Evolutionary conservation across 2,113 vertebrate genomes (phyloP).

Genomic region (Mohoua ochrocephala): DNA sequence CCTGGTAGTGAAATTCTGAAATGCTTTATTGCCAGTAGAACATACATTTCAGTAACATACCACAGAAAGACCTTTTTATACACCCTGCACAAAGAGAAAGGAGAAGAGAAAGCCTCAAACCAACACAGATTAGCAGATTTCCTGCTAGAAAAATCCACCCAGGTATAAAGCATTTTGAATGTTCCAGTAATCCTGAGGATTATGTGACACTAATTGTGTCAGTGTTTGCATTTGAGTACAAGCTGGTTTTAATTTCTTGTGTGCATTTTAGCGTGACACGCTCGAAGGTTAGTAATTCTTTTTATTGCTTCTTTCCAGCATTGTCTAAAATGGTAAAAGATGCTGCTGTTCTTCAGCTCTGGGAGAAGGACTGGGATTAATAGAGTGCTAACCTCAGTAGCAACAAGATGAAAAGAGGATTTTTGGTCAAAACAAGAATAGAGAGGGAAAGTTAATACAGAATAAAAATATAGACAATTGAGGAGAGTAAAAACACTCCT

Average conservation of each 20-base stretch:
- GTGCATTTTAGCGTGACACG: not conserved
- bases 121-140: not conserved
- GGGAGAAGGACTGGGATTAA: not conserved
- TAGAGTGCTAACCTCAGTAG: not conserved
- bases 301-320: not conserved
- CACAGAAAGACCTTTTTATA: not conserved
- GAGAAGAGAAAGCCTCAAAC: not conserved
- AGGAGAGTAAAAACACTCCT: not conserved
- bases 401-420: not conserved
- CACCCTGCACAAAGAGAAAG: not conserved
- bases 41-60: not conserved
- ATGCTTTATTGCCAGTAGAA: not conserved
- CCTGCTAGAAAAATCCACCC: not conserved
- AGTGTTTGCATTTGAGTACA: not conserved
- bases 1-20: not conserved
- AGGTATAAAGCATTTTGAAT: not conserved
- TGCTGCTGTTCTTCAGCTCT: not conserved
- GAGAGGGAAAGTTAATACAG: not conserved
- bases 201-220: not conserved
- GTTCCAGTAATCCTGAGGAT: not conserved
- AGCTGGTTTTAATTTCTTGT: slow-evolving; percentile 24
- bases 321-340: not conserved
- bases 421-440: not conserved
- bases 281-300: not conserved
- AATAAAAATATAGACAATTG: not conserved